Conservation (phyloP, 2,113 vertebrate species). For the Poicephalus meyeri region DNA sequence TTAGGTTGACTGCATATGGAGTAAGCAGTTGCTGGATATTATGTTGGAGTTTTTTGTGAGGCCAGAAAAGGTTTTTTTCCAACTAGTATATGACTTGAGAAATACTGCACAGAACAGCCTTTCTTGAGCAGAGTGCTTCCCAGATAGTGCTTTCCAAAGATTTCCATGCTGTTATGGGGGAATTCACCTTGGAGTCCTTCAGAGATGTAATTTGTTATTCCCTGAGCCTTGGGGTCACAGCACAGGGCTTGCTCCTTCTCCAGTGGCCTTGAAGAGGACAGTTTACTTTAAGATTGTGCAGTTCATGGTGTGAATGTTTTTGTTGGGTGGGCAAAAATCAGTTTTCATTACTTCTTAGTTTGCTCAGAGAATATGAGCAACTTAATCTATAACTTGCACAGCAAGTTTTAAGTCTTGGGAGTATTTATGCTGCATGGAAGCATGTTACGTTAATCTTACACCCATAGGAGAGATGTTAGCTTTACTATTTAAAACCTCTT, state of each 20-base stretch:
- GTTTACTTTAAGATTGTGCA: rapidly evolving
- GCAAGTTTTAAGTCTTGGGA: background rate
- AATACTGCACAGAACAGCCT: background rate
- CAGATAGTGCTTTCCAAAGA: background rate
- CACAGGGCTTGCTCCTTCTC: background rate
- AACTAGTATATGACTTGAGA: background rate
- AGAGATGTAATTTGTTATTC: background rate
- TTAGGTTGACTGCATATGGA: background rate
- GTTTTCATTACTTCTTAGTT: background rate
- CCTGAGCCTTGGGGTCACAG: background rate
- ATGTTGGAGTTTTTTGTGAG: background rate
- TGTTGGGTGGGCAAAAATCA: background rate
- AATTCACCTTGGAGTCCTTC: background rate
- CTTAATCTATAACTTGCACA: background rate
- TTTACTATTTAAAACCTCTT: background rate
- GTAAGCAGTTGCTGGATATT: background rate
- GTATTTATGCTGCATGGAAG: background rate
- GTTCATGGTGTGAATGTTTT: background rate
- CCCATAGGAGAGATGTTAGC: background rate
- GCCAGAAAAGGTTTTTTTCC: background rate
- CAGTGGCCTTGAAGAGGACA: background rate
- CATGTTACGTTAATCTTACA: background rate
- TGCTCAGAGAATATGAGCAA: background rate
- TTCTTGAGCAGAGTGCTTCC: background rate
- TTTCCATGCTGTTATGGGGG: background rate